These are phyloP conservation scores for Bergia sp. DNA, from an alignment of 92 coral and sea anemone species.

Conservation along the genomic window DNA sequence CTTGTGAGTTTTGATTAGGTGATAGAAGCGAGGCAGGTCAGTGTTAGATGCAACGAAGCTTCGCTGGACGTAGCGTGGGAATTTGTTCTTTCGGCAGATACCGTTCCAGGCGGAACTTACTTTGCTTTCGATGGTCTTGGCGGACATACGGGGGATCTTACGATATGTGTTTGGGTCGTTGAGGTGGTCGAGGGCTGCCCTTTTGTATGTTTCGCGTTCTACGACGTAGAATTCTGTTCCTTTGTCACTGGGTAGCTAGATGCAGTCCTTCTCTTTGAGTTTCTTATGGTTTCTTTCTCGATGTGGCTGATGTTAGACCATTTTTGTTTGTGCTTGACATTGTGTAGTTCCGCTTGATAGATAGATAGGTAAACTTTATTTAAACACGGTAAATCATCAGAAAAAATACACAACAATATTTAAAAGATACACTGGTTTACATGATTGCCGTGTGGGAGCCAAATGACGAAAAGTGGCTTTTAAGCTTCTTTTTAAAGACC, in stretches of 20 bases:
- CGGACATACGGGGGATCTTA: slow-evolving; percentile 56
- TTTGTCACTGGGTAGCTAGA: slow-evolving; percentile 62
- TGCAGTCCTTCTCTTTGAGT: slow-evolving; percentile 22
- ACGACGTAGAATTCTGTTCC: slow-evolving; percentile 62
- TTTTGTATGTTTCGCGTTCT: slow-evolving; percentile 33
- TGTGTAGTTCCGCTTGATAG: not conserved
- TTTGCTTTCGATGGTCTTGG: slow-evolving; percentile 65
- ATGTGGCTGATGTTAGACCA: slow-evolving; percentile 53
- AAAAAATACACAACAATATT: too few species aligned
- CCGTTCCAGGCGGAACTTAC: slow-evolving; percentile 62
- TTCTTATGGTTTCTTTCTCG: slow-evolving; percentile 41
- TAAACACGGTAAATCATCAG: too few species aligned
- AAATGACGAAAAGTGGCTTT: too few species aligned
- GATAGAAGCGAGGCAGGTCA: slow-evolving; percentile 58
- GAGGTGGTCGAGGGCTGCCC: slow-evolving; percentile 57
- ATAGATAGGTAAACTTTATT: too few species aligned
- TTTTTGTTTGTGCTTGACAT: slow-evolving; percentile 24
- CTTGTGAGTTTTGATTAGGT: slow-evolving; percentile 64
- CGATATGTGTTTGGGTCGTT: slow-evolving; percentile 47
- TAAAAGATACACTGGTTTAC: too few species aligned
- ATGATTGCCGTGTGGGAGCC: too few species aligned
- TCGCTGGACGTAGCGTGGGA: slow-evolving; percentile 34
- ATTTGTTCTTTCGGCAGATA: slow-evolving; percentile 49
- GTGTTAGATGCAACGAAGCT: slow-evolving; percentile 59
- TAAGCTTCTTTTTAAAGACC: too few species aligned